These are phyloP conservation scores for Protobothrops mucrosquamatus DNA, from an alignment of 2,113 vertebrate genomes.

Conservation along the genomic window DNA sequence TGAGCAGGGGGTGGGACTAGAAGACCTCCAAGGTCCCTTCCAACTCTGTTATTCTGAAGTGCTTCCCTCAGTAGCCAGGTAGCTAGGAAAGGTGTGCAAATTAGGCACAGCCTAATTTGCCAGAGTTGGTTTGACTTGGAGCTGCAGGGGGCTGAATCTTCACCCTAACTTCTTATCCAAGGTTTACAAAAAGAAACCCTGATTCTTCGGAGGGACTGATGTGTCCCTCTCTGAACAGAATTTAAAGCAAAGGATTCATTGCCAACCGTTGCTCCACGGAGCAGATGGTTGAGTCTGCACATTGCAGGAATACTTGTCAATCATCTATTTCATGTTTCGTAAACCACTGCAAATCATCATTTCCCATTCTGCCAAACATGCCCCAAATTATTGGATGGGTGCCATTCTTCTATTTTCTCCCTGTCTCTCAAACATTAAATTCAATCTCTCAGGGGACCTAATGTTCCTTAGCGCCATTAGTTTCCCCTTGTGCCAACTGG, in stretches of 20 bases:
- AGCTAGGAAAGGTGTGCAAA: not conserved
- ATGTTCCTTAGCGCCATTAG: not conserved
- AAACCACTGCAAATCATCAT: conserved; percentile 9
- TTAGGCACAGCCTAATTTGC: not conserved
- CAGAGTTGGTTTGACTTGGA: not conserved
- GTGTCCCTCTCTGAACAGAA: not conserved
- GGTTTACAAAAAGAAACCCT: no score
- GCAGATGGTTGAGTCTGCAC: not conserved
- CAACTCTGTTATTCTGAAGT: not conserved
- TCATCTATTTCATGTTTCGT: not conserved
- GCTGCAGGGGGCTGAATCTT: not conserved
- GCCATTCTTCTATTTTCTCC: not conserved
- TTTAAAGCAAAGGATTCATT: not conserved
- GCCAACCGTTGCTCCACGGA: not conserved
- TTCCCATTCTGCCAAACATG: conserved; percentile 24
- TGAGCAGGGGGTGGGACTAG: not conserved
- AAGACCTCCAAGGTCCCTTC: not conserved
- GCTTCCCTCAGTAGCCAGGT: not conserved
- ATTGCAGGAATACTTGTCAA: not conserved
- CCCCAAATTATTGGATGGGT: conserved; percentile 25
- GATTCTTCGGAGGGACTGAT: not conserved
- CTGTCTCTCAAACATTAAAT: not conserved
- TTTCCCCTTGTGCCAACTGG: not conserved
- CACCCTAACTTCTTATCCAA: not conserved
- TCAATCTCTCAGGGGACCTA: not conserved